Evolutionary conservation across 2,113 vertebrate species (phyloP).

Genomic region (Oncorhynchus keta): DNA sequence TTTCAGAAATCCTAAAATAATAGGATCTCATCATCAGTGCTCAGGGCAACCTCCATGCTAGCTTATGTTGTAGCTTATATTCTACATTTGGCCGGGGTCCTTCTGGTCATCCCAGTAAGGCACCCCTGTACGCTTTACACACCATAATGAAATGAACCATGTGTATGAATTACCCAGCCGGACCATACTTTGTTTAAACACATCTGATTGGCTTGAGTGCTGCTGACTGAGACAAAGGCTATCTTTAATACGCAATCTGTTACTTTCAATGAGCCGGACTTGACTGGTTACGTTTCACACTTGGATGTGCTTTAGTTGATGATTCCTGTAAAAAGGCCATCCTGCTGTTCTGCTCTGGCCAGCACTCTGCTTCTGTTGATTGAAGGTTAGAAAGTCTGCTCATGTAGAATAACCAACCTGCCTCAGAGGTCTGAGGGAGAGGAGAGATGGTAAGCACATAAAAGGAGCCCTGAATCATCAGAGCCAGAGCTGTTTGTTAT

Average conservation of each 20-base stretch:
- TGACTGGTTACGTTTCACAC: too few relatives aligned
- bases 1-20: not conserved
- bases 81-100: not conserved
- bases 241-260: too few relatives aligned
- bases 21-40: not conserved
- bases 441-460: not conserved
- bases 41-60: not conserved
- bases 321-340: slow-evolving; percentile 32
- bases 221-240: too few relatives aligned
- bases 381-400: slow-evolving; percentile 11
- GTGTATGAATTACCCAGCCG: too few relatives aligned
- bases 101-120: too few relatives aligned
- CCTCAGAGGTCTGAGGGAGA: not conserved
- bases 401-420: slow-evolving; percentile 18
- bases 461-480: too few relatives aligned
- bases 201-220: too few relatives aligned
- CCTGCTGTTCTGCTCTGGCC: not conserved
- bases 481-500: too few relatives aligned
- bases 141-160: too few relatives aligned
- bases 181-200: too few relatives aligned
- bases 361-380: not conserved
- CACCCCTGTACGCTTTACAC: too few relatives aligned
- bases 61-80: not conserved
- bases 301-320: slow-evolving; percentile 38
- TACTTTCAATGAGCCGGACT: too few relatives aligned